These are phyloP conservation scores for Hyles lineata DNA, from an alignment of 2,888 invertebrate species.

Conservation along the genomic window DNA sequence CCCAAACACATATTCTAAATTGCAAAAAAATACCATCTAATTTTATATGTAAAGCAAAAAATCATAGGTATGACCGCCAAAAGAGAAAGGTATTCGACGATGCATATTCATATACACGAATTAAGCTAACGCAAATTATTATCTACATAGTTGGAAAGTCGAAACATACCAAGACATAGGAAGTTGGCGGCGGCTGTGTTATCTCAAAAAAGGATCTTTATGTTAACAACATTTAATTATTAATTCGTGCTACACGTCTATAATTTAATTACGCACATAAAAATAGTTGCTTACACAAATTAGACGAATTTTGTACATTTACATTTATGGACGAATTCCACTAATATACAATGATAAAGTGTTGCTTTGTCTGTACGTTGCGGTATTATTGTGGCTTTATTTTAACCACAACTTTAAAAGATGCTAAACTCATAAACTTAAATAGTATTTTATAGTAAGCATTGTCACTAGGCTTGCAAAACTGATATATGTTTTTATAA, in stretches of 20 bases:
- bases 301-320: conserved; percentile 20
- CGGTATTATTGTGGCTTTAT: not conserved
- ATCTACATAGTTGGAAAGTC: conserved; percentile 20
- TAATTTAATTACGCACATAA: conserved; percentile 19
- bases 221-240: conserved; percentile 38
- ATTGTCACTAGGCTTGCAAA: too few relatives aligned
- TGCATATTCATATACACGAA: conserved; percentile 20
- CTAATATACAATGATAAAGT: not conserved
- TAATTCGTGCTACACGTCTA: conserved; percentile 11
- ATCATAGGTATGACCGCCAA: not conserved
- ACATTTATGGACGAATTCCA: conserved; percentile 1
- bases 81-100: conserved; percentile 12
- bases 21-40: conserved; percentile 13
- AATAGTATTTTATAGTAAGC: too few relatives aligned
- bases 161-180: conserved; percentile 44
- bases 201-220: conserved; percentile 56
- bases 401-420: not conserved
- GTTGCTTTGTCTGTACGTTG: not conserved
- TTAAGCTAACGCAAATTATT: conserved; percentile 25
- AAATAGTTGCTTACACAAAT: not conserved
- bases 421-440: not conserved
- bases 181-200: conserved; percentile 60
- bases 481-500: too few relatives aligned
- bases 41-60: conserved; percentile 9
- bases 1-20: conserved; percentile 4